These are phyloP conservation scores for Lampropteryx suffumata DNA, from an alignment of 2,888 invertebrate genomes.

Conservation along the genomic window DNA sequence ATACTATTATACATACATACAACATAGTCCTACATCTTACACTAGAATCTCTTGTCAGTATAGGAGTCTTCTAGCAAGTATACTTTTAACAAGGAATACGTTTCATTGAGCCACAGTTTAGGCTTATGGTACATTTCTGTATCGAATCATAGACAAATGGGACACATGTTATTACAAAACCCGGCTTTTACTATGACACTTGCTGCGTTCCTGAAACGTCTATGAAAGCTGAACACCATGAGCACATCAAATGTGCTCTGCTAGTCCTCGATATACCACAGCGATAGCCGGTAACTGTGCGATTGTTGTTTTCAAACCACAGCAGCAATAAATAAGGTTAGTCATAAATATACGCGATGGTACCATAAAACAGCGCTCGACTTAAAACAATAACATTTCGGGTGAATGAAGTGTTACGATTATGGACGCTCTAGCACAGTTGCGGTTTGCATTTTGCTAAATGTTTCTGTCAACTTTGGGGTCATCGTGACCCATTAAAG, in stretches of 20 bases:
- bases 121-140: slow-evolving; percentile 10
- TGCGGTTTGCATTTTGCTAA: slow-evolving; percentile 8
- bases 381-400: slow-evolving; percentile 71
- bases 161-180: slow-evolving; percentile 11
- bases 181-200: neutral
- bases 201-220: too few relatives aligned
- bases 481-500: neutral
- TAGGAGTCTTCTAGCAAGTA: too few relatives aligned
- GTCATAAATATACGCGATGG: slow-evolving; percentile 38
- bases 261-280: neutral
- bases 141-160: slow-evolving; percentile 26
- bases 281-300: neutral
- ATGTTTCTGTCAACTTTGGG: slow-evolving; percentile 4
- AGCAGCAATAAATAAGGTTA: slow-evolving; percentile 49
- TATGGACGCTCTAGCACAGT: slow-evolving; percentile 22
- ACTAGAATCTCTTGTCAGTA: too few relatives aligned
- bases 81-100: too few relatives aligned
- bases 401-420: slow-evolving; percentile 27
- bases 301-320: slow-evolving; percentile 18
- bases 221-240: neutral
- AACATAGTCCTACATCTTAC: too few relatives aligned
- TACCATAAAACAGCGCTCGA: slow-evolving; percentile 53
- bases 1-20: too few relatives aligned
- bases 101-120: neutral
- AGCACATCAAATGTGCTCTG: neutral